Conservation (phyloP, 1,140 invertebrate species). For the Acromyrmex echinatior region DNA sequence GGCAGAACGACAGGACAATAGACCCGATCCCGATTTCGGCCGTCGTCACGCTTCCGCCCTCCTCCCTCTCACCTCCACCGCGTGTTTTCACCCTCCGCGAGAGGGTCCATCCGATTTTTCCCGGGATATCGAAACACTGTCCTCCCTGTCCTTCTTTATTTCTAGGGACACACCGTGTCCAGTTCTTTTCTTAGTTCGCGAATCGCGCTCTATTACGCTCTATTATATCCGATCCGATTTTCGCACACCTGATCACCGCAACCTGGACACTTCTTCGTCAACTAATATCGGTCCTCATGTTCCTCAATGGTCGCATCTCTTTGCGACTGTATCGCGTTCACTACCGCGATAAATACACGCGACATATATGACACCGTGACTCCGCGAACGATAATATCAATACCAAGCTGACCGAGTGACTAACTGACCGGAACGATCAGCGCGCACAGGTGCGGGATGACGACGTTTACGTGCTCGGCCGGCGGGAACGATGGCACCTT, state of each 20-base stretch:
- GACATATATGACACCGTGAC: slow-evolving; percentile 34
- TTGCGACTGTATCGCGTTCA: slow-evolving; percentile 26
- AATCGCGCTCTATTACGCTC: neutral
- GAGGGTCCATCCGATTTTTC: slow-evolving; percentile 68
- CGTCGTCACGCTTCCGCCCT: slow-evolving; percentile 72
- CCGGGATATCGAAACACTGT: slow-evolving; percentile 39
- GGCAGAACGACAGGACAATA: slow-evolving; percentile 45
- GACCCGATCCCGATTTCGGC: slow-evolving; percentile 43
- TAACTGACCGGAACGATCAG: slow-evolving; percentile 16
- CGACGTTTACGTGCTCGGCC: slow-evolving; percentile 16
- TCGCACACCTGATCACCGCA: slow-evolving; percentile 59
- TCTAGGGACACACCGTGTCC: neutral
- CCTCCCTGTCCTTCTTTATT: neutral
- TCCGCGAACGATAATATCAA: slow-evolving; percentile 1
- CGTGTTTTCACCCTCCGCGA: slow-evolving; percentile 31
- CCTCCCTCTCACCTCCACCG: slow-evolving; percentile 72
- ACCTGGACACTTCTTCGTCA: slow-evolving; percentile 73
- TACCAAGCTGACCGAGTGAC: neutral
- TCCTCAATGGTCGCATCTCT: slow-evolving; percentile 40
- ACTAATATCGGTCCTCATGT: slow-evolving; percentile 76
- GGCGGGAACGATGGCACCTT: slow-evolving; percentile 53
- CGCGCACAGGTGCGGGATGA: slow-evolving; percentile 46
- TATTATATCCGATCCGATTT: slow-evolving; percentile 37
- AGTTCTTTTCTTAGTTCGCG: neutral
- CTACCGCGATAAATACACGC: slow-evolving; percentile 17